Evolutionary conservation across 2,797 vertebrate species (phyloP).

Genomic region (Falco rusticolus): DNA sequence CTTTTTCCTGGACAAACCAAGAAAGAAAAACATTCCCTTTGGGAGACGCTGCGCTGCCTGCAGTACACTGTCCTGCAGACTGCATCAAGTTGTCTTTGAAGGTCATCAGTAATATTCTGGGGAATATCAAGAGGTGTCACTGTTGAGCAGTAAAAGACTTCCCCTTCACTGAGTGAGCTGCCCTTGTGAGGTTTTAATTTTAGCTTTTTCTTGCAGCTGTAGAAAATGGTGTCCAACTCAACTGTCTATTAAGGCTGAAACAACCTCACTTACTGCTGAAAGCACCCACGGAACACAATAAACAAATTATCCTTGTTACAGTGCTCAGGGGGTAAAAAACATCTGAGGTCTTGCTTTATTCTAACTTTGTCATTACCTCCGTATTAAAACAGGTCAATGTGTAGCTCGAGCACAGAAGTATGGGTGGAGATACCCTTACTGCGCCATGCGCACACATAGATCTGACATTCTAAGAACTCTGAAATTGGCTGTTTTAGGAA

Average conservation of each 20-base stretch:
- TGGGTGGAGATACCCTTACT: background rate
- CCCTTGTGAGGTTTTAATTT: conserved; percentile 37
- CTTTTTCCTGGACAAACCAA: conserved; percentile 2
- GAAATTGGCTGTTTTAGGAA: background rate
- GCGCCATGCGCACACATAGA: background rate
- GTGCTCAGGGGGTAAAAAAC: background rate
- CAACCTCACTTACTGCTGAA: background rate
- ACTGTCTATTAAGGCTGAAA: background rate
- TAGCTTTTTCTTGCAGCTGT: background rate
- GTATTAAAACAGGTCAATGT: background rate
- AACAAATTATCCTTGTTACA: background rate
- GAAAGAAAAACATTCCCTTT: conserved; percentile 4
- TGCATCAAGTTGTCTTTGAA: conserved; percentile 47
- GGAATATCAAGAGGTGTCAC: conserved; percentile 67
- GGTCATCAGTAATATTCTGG: conserved; percentile 43
- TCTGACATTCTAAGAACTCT: background rate
- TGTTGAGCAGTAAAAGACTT: conserved; percentile 57
- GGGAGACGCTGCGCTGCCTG: conserved; percentile 4
- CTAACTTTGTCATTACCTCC: background rate
- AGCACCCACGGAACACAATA: background rate
- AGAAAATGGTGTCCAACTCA: conserved; percentile 4
- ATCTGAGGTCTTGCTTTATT: background rate
- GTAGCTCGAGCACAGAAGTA: background rate
- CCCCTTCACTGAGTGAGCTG: background rate
- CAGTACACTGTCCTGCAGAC: background rate